Conservation (phyloP, 2,113 vertebrate species). For the Daboia siamensis region DNA sequence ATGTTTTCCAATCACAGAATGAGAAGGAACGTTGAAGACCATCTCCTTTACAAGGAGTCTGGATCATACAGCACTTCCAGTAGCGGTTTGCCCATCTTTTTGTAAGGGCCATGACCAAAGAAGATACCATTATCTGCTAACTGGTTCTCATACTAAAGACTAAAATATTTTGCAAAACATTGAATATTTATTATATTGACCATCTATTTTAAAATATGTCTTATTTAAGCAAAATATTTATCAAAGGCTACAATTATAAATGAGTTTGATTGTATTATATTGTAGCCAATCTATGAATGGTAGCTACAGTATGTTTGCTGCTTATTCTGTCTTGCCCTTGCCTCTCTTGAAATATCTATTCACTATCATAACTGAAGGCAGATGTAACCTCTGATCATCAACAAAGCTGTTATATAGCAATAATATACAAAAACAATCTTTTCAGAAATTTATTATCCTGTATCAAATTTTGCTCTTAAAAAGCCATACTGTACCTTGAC, state of each 20-base stretch:
- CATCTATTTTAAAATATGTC: not conserved
- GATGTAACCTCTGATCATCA: not conserved
- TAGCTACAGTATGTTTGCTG: not conserved
- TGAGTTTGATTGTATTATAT: not conserved
- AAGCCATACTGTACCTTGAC: slow-evolving; percentile 75
- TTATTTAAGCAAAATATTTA: not conserved
- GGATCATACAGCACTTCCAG: not conserved
- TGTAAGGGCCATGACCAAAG: not conserved
- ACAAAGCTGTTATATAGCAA: not conserved
- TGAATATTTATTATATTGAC: not conserved
- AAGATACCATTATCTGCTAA: not conserved
- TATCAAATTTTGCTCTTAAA: not conserved
- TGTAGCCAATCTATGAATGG: not conserved
- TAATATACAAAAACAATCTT: not conserved
- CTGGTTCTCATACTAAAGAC: not conserved
- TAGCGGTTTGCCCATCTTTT: not conserved
- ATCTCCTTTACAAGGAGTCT: not conserved
- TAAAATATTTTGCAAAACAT: not conserved
- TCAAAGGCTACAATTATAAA: not conserved
- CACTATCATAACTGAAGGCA: not conserved
- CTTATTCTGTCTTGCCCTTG: not conserved
- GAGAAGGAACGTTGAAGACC: not conserved
- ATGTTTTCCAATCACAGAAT: not conserved
- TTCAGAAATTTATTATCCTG: not conserved
- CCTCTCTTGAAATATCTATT: not conserved